Conservation (phyloP, 2,113 vertebrate species). For the Nicator chloris region DNA sequence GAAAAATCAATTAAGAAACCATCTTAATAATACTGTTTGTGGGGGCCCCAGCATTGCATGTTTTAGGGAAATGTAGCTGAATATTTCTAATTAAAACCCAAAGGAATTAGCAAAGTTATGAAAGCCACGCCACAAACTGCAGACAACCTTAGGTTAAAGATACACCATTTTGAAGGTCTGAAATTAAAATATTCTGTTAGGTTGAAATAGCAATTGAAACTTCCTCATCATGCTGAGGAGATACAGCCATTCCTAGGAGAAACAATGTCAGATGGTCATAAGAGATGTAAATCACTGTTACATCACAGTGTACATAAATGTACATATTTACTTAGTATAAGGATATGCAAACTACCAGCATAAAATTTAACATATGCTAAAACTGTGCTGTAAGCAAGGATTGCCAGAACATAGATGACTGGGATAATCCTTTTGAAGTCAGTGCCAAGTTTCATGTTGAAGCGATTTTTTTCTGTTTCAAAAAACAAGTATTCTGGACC, state of each 20-base stretch:
- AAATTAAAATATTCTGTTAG: background rate
- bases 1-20: constrained; percentile 65
- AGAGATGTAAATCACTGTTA: background rate
- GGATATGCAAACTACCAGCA: background rate
- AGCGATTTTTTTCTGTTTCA: background rate
- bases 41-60: background rate
- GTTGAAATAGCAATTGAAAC: background rate
- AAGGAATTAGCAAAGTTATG: background rate
- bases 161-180: background rate
- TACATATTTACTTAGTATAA: background rate
- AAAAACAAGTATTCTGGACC: background rate
- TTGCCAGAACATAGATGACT: background rate
- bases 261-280: background rate
- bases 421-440: background rate
- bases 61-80: constrained; percentile 2
- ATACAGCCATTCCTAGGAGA: background rate
- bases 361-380: constrained; percentile 2
- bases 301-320: background rate
- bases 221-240: background rate
- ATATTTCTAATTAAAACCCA: constrained; percentile 49
- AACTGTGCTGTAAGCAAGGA: background rate
- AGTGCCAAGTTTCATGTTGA: background rate
- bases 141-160: background rate
- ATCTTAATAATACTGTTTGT: background rate
- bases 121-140: background rate